These are phyloP conservation scores for Lepilemur septentrionalis DNA, from an alignment of 2,797 vertebrate species.

Conservation along the genomic window DNA sequence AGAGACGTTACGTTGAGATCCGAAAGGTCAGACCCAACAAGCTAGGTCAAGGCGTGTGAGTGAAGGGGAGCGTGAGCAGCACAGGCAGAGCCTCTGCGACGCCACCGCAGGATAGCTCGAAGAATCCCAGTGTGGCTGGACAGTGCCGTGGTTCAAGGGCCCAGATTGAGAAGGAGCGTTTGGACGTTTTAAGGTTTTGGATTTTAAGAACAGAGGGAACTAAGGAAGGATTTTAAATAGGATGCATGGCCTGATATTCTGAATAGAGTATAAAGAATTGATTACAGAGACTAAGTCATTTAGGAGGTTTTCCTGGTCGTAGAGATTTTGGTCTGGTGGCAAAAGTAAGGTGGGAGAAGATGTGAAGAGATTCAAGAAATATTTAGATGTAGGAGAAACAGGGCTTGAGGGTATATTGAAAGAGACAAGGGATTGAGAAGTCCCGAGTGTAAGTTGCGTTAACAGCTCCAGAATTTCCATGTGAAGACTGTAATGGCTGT, in stretches of 20 bases:
- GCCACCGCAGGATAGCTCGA: not conserved
- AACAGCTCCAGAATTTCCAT: not conserved
- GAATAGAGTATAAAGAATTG: not conserved
- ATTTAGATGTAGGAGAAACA: not conserved
- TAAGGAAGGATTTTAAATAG: not conserved
- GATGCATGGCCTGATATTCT: not conserved
- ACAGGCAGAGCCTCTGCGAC: not conserved
- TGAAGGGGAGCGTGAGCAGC: not conserved
- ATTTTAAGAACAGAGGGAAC: not conserved
- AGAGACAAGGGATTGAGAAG: not conserved
- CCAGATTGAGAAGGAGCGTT: not conserved
- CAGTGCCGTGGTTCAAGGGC: not conserved
- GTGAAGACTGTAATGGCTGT: not conserved
- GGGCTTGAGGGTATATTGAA: not conserved
- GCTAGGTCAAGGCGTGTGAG: not conserved
- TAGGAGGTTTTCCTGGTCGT: not conserved
- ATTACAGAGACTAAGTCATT: not conserved
- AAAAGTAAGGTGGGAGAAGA: not conserved
- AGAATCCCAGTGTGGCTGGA: not conserved
- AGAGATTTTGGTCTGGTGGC: not conserved
- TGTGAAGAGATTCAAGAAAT: not conserved
- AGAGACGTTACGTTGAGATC: not conserved
- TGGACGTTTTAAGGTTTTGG: not conserved
- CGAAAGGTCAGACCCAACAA: not conserved
- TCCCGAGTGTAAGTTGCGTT: not conserved